phyloP scores from a whole-genome alignment of 2,888 invertebrate genomes.

The Vanessa cardui region DNA sequence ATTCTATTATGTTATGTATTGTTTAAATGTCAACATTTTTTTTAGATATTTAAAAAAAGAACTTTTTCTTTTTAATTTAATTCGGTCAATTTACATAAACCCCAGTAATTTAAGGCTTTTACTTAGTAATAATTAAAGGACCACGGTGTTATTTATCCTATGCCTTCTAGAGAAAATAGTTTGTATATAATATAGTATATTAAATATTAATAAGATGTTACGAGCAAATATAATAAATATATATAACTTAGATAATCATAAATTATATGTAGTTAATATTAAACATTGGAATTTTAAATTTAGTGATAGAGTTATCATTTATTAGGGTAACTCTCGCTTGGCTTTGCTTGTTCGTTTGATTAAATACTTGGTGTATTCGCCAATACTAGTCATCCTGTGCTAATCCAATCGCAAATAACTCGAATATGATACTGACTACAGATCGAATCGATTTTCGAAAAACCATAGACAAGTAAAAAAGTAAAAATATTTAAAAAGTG shows the following conservation, averaged over 20 bases:
- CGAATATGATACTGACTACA: too few relatives aligned
- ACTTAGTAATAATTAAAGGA: constrained; percentile 57
- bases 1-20: background rate
- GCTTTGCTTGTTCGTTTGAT: too few relatives aligned
- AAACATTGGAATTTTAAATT: constrained; percentile 41
- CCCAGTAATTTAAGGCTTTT: constrained; percentile 47
- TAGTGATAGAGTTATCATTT: background rate
- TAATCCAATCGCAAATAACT: too few relatives aligned
- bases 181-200: constrained; percentile 36
- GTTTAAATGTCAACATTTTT: background rate
- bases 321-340: too few relatives aligned
- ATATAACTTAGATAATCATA: constrained; percentile 42
- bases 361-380: too few relatives aligned
- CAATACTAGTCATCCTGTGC: too few relatives aligned
- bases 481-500: too few relatives aligned
- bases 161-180: constrained; percentile 60
- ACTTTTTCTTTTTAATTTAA: constrained; percentile 22
- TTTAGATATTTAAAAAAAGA: background rate
- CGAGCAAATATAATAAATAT: constrained; percentile 43
- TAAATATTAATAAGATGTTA: constrained; percentile 43
- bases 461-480: too few relatives aligned
- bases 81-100: constrained; percentile 49
- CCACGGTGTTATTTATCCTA: constrained; percentile 70
- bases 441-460: too few relatives aligned
- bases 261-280: constrained; percentile 19